Base-by-base conservation (phyloP, 2,888 invertebrate species). In the Tetropium fuscum region DNA sequence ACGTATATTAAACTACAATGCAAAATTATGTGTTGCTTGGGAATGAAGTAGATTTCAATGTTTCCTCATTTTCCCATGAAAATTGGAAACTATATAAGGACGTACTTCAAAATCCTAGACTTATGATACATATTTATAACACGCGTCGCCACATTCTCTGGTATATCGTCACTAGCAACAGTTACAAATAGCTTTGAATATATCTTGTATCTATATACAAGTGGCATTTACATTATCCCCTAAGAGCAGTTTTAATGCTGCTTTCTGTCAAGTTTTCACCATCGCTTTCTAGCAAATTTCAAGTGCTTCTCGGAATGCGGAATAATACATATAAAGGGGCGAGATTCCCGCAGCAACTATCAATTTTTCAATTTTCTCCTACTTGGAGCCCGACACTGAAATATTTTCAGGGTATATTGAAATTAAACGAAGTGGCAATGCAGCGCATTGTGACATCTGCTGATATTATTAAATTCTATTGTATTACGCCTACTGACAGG, bases 401-500 rank as follows among this genome's bases (percentile, higher is more conserved):
- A 53, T 53, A 58, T 53, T 34, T 43, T 44, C 49, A 34, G 47
- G 48, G 47, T 36, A 64, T 60, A 64, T 64, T 64, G 60, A 60
- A 64, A 60, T 60, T 64, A 60, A 64, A 61, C 43, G 48, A 51
- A 56, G 53, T 54, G 61, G 53, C 53, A 49, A 57, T 48, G 61
- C 57, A 34, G 53, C 43, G 51, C 36, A 13, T 45, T 15, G 53
- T 45, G 58, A 61, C 58, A 58, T 61, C 53, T 44, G 61, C 49
- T 54, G 53, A 54, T 58, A 58, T 61, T 61, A 48, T 41, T 34
- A 48, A 53, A 61, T 61, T 61, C 57, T 51, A 44, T 18, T 43
- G 36, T 56, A 38, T 22, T 27, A 20, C 20, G 40, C 51, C 48
- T 40, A 44, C 32, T 45, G 47, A 45, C 48, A 53, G 11, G 13